Conservation (phyloP, 1,140 invertebrate genomes). For the Apis mellifera region Amel_HAv3.1 CM009939.2:4878501-4879000, state of each 20-base stretch:
- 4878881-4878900: constrained; percentile 21
- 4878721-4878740: no score
- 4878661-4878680: no score
- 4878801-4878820: background rate
- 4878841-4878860: background rate
- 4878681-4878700: no score
- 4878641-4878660: no score
- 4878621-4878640: no score
- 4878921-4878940: background rate
- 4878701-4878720: no score
- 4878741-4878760: no score
- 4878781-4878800: no score
- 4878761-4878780: no score
- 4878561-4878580: constrained; percentile 6
- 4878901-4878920: constrained; percentile 40
- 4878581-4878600: background rate
- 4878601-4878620: background rate
- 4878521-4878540: constrained; percentile 43
- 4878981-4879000: background rate
- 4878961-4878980: constrained; percentile 1
- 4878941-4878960: constrained; percentile 35
- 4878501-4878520: constrained; percentile 21
- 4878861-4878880: constrained; percentile 3
- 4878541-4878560: constrained; percentile 11
- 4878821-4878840: no score